Evolutionary conservation across 2,797 vertebrate species (phyloP).

Genomic region (Melanotaenia boesemani): DNA sequence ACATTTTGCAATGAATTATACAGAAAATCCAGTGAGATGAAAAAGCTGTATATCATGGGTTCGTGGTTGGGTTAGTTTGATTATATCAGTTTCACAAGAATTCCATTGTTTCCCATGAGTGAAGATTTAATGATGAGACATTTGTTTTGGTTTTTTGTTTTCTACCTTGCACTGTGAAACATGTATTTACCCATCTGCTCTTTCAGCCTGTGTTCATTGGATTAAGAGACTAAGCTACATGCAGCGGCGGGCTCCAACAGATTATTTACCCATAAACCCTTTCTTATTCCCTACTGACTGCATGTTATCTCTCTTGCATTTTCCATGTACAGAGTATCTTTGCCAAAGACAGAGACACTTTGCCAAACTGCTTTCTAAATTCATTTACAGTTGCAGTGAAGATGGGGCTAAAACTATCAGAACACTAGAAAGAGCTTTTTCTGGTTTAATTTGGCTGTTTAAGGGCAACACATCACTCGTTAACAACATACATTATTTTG

Average conservation of each 20-base stretch:
- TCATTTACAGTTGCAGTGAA: not conserved
- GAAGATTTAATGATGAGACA: not conserved
- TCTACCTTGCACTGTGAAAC: conserved; percentile 17
- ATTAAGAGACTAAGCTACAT: conserved; percentile 47
- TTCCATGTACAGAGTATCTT: conserved; percentile 10
- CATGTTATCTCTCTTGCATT: conserved; percentile 21
- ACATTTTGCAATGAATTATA: not conserved
- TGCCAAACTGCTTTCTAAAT: conserved; percentile 3
- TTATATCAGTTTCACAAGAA: not conserved
- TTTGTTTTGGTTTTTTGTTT: conserved; percentile 24
- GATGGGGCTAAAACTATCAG: no score
- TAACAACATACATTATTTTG: no score
- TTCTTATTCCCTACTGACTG: conserved; percentile 35
- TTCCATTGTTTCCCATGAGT: not conserved
- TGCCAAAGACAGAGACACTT: not conserved
- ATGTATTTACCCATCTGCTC: conserved; percentile 57
- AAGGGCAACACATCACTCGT: no score
- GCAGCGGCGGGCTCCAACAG: conserved; percentile 21
- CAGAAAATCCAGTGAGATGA: not conserved
- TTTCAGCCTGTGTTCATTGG: conserved; percentile 18
- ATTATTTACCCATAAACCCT: conserved; percentile 56
- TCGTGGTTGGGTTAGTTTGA: not conserved
- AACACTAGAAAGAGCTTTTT: no score
- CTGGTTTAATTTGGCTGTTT: no score
- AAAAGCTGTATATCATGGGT: not conserved